Evolutionary conservation across 1,140 invertebrate species (phyloP), one percentile per base, ranked within the genome.

Genomic region (Centruroides vittatus): DNA sequence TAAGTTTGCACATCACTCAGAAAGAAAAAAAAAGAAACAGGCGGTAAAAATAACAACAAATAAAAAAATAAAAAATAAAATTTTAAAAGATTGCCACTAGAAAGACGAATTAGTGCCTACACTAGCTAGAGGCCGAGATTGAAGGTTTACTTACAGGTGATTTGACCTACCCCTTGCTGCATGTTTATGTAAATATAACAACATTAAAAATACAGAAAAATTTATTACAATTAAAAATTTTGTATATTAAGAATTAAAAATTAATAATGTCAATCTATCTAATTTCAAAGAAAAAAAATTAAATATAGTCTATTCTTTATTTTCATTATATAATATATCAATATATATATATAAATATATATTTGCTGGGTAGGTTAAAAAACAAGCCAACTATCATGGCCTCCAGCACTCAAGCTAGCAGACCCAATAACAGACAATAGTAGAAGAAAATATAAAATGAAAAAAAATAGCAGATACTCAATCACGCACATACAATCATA

Each of bases 161-260:
- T 65, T 62, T 52, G 64, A 47, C 58, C 64, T 60, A 65, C 61
- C 61, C 58, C 64, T 62, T 53, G 64, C 64, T 65, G 64, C 64
- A 65, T 65, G 64, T 64, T 64, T 46, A 59, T 61, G 53, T 35
- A 61, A 59, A 65, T 56, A 47, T 47, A 55, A 48, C 56, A 57
- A 48, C 11, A 57, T 34, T 48, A 57, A 23, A 48, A n/a, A 41
- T 41, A 41, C 8, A 41, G 8, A 41, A 41, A 6, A 41, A 41
- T 6, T 1, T 41, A 41, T 41, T 41, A 41, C 54, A 34, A 23
- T 55, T 55, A 35, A 35, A 55, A 55, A 34, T 51, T 51, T 13
- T 51, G 50, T 51, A n/a, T 6, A 51, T 5, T 13, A 34, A 51
- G 50, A 51, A 51, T 41, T 41, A 41, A 41, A 41, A 41, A 41